Base-by-base conservation (phyloP, 2,888 invertebrate species). In the Drosophila dives region DNA sequence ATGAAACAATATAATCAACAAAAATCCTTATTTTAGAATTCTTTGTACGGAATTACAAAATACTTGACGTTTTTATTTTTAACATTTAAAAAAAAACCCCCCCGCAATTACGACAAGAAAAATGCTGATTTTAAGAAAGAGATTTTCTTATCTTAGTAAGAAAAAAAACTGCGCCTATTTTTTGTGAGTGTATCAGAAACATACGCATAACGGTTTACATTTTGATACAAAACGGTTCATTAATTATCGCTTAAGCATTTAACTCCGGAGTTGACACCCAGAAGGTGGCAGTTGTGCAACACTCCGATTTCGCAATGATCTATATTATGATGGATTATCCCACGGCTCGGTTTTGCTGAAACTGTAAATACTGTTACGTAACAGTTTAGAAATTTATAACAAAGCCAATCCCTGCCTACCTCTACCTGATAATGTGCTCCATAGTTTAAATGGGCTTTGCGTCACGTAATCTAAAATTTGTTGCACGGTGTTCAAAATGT, bases 211-310 rank as follows among this genome's bases (percentile, higher is more conserved):
- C 50, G 61, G 34, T 55, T 56, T 65, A 50, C 60, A 74, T 70
- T 64, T 34, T 61, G 49, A 40, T 49, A 54, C 64, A 61, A 74
- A 65, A 23, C 17, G 34, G n/a, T 60, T n/a, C 20, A 63, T 54
- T 70, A 63, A 70, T 65, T 77, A 73, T 49, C 38, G 33, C 12
- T 63, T 36, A 58, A 48, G 56, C 58, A 29, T 10, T 62, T 33
- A 8, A 49, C 33, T 26, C 26, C 11, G 58, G 11, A 48, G 38
- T 60, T 68, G 32, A 68, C 34, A 53, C 40, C 38, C 17, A 40
- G 45, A 12, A 42, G 8, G 7, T 3, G 15, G 10, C 17, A 50
- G 42, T 50, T 59, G 53, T 26, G 26, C 42, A 60, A 40, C 64
- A 55, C 32, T 38, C 61, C 8, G 23, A 49, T 36, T 58, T 11